phyloP scores from a whole-genome alignment of 2,888 invertebrate genomes.

The Trachelus stipa region DNA sequence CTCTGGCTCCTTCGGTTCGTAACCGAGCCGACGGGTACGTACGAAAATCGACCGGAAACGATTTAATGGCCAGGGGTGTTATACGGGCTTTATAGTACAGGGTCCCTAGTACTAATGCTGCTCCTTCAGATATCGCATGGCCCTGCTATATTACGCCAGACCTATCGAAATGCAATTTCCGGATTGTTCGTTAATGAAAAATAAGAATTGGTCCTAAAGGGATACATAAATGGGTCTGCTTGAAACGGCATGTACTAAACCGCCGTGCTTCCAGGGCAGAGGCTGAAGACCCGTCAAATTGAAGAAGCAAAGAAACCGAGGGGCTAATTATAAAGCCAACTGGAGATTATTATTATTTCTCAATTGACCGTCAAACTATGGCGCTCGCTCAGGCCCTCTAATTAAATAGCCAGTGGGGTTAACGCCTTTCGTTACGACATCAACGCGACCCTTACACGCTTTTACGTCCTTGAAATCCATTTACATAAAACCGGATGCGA shows the following conservation, averaged over 20 bases:
- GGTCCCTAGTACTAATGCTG: not conserved
- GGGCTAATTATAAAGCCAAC: constrained; percentile 32
- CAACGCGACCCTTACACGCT: not conserved
- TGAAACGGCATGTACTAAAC: not conserved
- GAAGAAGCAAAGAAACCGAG: constrained; percentile 22
- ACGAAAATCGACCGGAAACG: not conserved
- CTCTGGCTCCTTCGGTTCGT: not conserved
- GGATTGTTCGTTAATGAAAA: constrained; percentile 1
- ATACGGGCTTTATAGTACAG: not conserved
- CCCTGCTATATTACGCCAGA: not conserved
- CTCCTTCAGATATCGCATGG: not conserved
- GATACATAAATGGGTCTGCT: not conserved
- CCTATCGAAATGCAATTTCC: constrained; percentile 9
- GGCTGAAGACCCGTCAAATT: not conserved
- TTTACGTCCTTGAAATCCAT: not conserved
- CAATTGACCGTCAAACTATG: constrained; percentile 49
- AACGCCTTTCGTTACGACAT: constrained; percentile 48
- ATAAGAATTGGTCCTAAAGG: not conserved
- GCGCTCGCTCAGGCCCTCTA: constrained; percentile 42
- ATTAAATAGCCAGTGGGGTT: constrained; percentile 52
- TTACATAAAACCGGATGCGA: not conserved
- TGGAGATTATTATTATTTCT: constrained; percentile 55
- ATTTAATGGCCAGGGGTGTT: not conserved
- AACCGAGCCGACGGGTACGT: not conserved
- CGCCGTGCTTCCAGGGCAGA: not conserved